Evolutionary conservation across 2,888 invertebrate species (phyloP), one percentile per base, ranked within the genome.

Genomic region (Sinhomidia bicolor): DNA sequence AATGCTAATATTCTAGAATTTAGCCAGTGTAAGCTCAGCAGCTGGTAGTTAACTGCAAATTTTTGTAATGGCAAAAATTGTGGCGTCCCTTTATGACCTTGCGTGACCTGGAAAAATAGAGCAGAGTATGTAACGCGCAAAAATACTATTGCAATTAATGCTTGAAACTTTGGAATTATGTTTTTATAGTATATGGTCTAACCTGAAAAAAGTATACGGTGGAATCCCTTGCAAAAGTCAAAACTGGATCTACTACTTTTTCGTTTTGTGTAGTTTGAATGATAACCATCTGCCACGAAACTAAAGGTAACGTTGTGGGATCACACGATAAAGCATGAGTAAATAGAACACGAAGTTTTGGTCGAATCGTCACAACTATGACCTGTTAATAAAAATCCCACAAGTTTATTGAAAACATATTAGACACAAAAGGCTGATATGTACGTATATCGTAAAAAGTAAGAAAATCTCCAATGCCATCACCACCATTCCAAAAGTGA

Each of bases 211-310:
- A 99, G 93, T 97, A 96, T 78, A 99, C 94, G 68, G 96, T 96
- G 91, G 95, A 96, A 79, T 97, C 97, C 76, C 99, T 95, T 0
- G 97, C 99, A 93, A 98, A 97, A 0, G 98, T 97, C 85, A 99
- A 94, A 9, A 99, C 96, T 14, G 98, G 98, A 93, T 97, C 97
- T 80, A 96, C 95, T 12, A 96, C 95, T 91, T 96, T 95, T 0
- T 95, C 94, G 92, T 95, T 91, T 44, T 92, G 94, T 14, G 95
- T 95, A 71, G 96, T 95, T 93, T 97, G 97, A 90, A 97, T 96
- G 10, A 97, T 95, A 17, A 97, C 97, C 94, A 97, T 95, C 94
- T 97, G 98, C 99, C 99, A 99, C 41, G 97, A 96, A 29, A 99
- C 94, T 71, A 99, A 95, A 0, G 99, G 99, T 44, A 99, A 95